A percentile compares a stretch with the other conserved stretches of the same genome.
These are phyloP conservation scores for Scytalopus superciliaris DNA, from an alignment of 2,113 vertebrate genomes.

Conservation along the genomic window DNA sequence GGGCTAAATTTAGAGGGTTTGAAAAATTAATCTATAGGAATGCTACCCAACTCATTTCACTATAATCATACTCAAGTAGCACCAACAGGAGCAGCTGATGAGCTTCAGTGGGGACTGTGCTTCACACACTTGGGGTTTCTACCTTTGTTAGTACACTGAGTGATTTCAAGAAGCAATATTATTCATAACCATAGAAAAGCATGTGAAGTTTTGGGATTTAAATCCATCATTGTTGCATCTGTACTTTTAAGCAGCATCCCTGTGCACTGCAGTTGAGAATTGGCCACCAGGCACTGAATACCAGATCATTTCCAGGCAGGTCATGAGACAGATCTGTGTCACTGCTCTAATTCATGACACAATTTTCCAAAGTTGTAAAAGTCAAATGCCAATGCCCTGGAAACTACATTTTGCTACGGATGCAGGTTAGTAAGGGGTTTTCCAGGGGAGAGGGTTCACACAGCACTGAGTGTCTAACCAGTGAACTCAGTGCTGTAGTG, in stretches of 20 bases:
- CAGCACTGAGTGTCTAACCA: not conserved
- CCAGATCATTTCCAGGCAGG: not conserved
- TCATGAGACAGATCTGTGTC: not conserved
- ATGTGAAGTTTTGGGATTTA: not conserved
- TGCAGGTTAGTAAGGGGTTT: not conserved
- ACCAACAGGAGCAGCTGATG: not conserved
- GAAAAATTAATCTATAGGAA: not conserved
- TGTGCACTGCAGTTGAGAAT: not conserved
- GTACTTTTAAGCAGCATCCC: not conserved
- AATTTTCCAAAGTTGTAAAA: not conserved
- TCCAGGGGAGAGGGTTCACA: not conserved
- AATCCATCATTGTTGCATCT: not conserved
- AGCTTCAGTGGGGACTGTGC: not conserved
- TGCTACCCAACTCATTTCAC: not conserved
- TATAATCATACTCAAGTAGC: not conserved
- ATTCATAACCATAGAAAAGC: not conserved
- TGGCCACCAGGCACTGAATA: not conserved
- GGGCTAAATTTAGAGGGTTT: not conserved
- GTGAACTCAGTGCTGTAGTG: not conserved
- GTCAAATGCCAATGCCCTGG: not conserved
- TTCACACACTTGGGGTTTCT: not conserved
- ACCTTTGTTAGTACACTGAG: not conserved
- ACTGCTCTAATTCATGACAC: not conserved
- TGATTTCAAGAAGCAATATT: not conserved
- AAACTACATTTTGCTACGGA: not conserved